Percentiles rank a stretch among this genome's conserved stretches.
phyloP scores from a whole-genome alignment of 2,888 invertebrate species.

The Ecliptopera silaceata region DNA sequence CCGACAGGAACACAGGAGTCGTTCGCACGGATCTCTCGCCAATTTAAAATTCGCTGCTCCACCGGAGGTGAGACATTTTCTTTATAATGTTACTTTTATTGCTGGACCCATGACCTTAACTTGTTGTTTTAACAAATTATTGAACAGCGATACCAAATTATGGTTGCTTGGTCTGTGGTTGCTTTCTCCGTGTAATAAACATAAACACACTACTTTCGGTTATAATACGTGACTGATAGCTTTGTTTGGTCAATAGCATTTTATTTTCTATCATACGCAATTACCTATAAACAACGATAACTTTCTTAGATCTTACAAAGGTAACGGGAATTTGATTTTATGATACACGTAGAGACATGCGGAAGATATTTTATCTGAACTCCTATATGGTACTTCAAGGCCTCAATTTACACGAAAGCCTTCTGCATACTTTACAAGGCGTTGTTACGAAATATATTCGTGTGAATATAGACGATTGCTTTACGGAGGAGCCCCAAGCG shows the following conservation, averaged over 20 bases:
- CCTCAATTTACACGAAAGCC: not conserved
- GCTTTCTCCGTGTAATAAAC: constrained; percentile 35
- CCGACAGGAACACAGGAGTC: constrained; percentile 95
- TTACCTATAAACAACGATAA: not conserved
- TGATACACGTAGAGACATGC: too few relatives aligned
- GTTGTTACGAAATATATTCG: constrained; percentile 14
- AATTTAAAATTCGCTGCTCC: constrained; percentile 95
- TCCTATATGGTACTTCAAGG: not conserved
- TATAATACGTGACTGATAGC: constrained; percentile 23
- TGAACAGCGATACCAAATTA: constrained; percentile 6
- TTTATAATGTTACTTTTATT: constrained; percentile 1
- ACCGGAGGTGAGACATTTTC: constrained; percentile 68
- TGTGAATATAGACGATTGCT: constrained; percentile 5
- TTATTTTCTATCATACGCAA: constrained; percentile 6
- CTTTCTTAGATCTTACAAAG: not conserved
- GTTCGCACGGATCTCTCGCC: constrained; percentile 95
- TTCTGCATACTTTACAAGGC: constrained; percentile 11
- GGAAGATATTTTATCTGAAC: too few relatives aligned
- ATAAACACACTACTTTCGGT: constrained; percentile 16
- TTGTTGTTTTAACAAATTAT: constrained; percentile 3
- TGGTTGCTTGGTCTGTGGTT: constrained; percentile 24
- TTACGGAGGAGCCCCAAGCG: constrained; percentile 9
- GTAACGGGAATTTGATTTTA: too few relatives aligned
- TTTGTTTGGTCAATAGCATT: constrained; percentile 15
- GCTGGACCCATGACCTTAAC: constrained; percentile 2